Evolutionary conservation across 2,113 vertebrate genomes (phyloP), one percentile per base, ranked within the genome.

Genomic region (Eurypyga helias): DNA sequence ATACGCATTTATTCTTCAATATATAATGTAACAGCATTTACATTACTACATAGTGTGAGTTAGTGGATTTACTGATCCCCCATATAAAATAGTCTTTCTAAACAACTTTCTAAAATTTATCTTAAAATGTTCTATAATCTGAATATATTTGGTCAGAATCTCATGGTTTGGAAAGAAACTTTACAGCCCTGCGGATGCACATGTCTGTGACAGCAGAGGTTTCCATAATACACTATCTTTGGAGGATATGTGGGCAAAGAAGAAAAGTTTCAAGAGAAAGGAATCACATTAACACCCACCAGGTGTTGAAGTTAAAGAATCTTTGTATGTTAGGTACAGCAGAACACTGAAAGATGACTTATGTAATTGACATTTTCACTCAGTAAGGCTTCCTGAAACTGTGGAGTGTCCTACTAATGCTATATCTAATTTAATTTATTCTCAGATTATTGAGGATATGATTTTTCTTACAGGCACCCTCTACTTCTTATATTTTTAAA

Each of bases 311-410:
- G 49, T 96, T 87, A 79, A 87, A 94, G 89, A 84, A 87, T 92
- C 70, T 87, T 91, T 91, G 69, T 79, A 64, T 87, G 31, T 84
- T 94, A 82, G 2, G 5, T 96, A 75, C 65, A 93, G 57, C 72
- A 79, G 95, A 90, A 87, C 61, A 36, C 41, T 78, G 84, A 91
- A 89, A 79, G 81, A 93, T 83, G 23, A 79, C 86, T 95, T 97
- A 92, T 7, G 60, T 95, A 96, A 96, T 95, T 82, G 92, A 95
- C 94, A 92, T 96, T 93, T 85, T 78, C 89, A 91, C 62, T 77
- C 77, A 87, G 76, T 69, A 94, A 87, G 65, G 49, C 52, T 95
- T 97, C 70, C 92, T 87, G 48, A 87, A 92, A 57, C 13, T 78
- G 24, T 84, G 43, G 55, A 89, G 26, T 84, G 61, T 89, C 83